Conservation (phyloP, 2,113 vertebrate species). For the Clinocottus analis region DNA sequence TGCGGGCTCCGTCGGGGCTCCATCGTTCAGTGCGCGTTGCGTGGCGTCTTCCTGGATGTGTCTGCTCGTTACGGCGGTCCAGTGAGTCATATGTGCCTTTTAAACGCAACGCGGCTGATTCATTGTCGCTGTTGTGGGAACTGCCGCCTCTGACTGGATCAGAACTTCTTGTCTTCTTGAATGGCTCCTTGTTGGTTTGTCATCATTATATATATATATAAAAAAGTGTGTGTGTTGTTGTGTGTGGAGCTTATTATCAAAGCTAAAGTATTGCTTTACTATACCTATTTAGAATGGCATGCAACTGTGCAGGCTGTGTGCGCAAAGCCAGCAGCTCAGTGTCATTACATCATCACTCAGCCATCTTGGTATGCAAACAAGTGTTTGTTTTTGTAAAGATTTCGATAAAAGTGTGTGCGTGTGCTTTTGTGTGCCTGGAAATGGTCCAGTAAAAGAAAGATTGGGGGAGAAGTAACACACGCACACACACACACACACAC, state of each 20-base stretch:
- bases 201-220: too few relatives aligned
- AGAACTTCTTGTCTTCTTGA: conserved; percentile 44
- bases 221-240: not conserved
- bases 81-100: not conserved
- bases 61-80: not conserved
- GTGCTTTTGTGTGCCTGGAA: not conserved
- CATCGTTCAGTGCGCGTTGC: not conserved
- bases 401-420: not conserved
- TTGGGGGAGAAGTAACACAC: not conserved
- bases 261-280: not conserved
- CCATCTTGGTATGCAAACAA: conserved; percentile 74
- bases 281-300: not conserved
- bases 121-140: conserved; percentile 38
- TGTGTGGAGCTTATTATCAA: not conserved
- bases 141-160: conserved; percentile 39
- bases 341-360: conserved; percentile 76
- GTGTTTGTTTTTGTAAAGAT: conserved; percentile 45
- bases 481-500: too few relatives aligned
- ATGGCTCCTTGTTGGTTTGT: conserved; percentile 23
- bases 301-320: conserved; percentile 34
- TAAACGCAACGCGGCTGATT: not conserved
- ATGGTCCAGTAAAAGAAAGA: not conserved
- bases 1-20: not conserved
- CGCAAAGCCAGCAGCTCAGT: conserved; percentile 49
- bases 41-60: not conserved